Conservation (phyloP, 2,113 vertebrate species). For the Aegotheles bennettii region DNA sequence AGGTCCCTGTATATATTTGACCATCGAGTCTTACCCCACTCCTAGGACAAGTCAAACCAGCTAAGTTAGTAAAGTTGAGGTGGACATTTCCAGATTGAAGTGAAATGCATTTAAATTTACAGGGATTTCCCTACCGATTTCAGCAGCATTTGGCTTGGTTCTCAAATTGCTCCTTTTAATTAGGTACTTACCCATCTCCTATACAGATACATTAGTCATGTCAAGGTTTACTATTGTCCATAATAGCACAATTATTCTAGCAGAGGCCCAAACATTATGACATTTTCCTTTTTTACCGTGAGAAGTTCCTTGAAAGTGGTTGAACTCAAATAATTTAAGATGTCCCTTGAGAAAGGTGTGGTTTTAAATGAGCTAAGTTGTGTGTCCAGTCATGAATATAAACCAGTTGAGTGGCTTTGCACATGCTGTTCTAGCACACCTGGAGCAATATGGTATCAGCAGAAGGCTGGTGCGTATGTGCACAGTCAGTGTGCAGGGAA, state of each 20-base stretch:
- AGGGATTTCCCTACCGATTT: not conserved
- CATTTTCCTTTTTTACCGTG: not conserved
- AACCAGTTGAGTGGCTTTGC: not conserved
- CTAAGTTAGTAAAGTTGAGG: not conserved
- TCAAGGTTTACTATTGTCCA: not conserved
- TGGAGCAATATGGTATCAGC: not conserved
- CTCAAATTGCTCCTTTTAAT: not conserved
- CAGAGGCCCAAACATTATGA: not conserved
- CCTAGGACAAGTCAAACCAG: not conserved
- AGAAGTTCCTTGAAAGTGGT: not conserved
- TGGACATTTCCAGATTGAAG: not conserved
- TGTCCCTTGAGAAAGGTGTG: not conserved
- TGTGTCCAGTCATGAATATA: not conserved
- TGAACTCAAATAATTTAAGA: not conserved
- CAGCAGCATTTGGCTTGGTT: not conserved
- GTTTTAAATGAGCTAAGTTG: not conserved
- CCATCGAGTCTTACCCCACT: not conserved
- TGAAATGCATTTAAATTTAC: not conserved
- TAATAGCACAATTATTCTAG: not conserved
- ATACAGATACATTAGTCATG: not conserved
- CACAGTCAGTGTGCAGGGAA: not conserved
- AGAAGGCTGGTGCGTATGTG: rapidly evolving
- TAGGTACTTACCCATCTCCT: not conserved
- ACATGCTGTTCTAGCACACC: not conserved
- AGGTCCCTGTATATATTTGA: not conserved